Evolutionary conservation across 2,113 vertebrate genomes (phyloP), one percentile per base, ranked within the genome.

Genomic region (Axis porcinus): DNA sequence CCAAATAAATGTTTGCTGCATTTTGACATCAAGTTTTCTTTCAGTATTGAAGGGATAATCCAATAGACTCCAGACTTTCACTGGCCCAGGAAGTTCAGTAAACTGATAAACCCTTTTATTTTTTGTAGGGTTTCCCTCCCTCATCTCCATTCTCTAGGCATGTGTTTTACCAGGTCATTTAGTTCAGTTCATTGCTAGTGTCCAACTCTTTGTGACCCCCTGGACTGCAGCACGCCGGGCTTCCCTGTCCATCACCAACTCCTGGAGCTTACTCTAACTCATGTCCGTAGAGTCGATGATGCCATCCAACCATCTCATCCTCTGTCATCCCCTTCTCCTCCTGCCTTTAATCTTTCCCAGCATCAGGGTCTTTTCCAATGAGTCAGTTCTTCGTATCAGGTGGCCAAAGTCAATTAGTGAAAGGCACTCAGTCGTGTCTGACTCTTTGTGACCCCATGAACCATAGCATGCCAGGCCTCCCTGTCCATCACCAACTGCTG

Each of bases 181-280:
- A 70, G 2, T 70, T 70, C 67, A 36, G 19, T 40, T 36, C 9
- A 70, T 36, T 12, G n/a, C 67, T 67, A 1, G 0, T 36, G n/a
- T 67, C 9, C 17, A 11, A 67, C 64, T 36, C n/a, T 70, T 70
- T 70, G 67, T 12, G 67, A 70, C 2, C 19, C n/a, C n/a, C 3
- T 40, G 67, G 67, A 40, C 10, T 40, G n/a, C 67, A 70, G n/a
- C n/a, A 70, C 0, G 2, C n/a, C 2, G 0, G n/a, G 67, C 67
- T 70, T 70, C n/a, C 10, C 17, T 21, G 64, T 70, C 64, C n/a
- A 70, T 36, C 17, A 70, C 17, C n/a, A 70, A 36, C 17, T 70
- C n/a, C 17, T 11, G 19, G n/a, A 70, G 19, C n/a, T 70, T 70
- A 19, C n/a, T 36, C n/a, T 23, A 23, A 70, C 5, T 70, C 64